Base-by-base conservation (phyloP, 2,797 vertebrate genomes). In the Pempheris klunzingeri region DNA sequence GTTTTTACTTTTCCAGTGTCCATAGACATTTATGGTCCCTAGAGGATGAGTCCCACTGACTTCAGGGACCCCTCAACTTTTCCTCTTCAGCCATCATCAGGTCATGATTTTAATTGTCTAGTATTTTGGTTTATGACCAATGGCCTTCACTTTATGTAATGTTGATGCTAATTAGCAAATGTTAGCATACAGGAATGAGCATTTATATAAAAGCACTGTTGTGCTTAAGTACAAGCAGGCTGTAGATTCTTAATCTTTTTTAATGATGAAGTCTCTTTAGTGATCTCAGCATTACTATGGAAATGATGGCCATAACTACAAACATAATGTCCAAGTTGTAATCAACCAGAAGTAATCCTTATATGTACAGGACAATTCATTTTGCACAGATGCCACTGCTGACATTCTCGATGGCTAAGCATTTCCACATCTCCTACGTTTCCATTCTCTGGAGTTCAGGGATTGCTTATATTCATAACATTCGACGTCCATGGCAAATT, bases 351-450 rank as follows among this genome's bases (percentile, higher is more conserved):
- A 49, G 14, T 2, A 44, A 32, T 28, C 14, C 36, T 46, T 43
- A 7, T 18, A 10, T 43, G 17, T 28, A 50, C 0, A 34, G 44
- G 46, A 64, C 22, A 59, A 60, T 78, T 70, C n/a, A 50, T 52
- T 17, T 18, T 39, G 39, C 57, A 36, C 53, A 49, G 49, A 58
- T 58, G 18, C 14, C 24, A 44, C 53, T 24, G 3, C 39, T 30
- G 43, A 63, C 60, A 69, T 58, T 63, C 36, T 64, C n/a, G n/a
- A 5, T 61, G 47, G 47, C 18, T 38, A 67, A 58, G 5, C 7
- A 18, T 28, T 30, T 54, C 50, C 1, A 59, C 50, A 39, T 62
- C 66, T n/a, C 30, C 36, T 14, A 5, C 4, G 20, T 34, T 50
- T 73, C 39, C 24, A 49, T 43, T 63, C 61, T 49, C 28, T 32